Percentiles rank a stretch among this genome's conserved stretches.
These are phyloP conservation scores for Spermophilus dauricus DNA, from an alignment of 2,113 vertebrate genomes.

Conservation along the genomic window DNA sequence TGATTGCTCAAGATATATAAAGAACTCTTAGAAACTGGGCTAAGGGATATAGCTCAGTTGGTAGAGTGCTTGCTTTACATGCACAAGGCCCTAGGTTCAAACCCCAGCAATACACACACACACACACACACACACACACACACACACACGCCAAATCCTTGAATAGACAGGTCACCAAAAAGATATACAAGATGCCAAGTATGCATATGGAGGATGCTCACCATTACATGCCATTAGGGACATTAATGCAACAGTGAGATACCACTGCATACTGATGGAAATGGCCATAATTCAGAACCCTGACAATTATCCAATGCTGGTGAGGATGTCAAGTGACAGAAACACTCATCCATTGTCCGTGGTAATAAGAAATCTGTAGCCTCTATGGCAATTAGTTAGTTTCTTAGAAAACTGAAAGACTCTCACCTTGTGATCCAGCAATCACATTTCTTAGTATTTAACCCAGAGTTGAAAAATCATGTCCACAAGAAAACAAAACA, in stretches of 20 bases:
- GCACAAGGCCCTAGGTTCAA: no score
- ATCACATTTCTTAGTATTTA: background rate
- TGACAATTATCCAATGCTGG: background rate
- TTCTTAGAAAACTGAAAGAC: background rate
- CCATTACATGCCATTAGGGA: background rate
- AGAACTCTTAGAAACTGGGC: background rate
- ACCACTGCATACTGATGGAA: background rate
- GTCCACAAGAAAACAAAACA: background rate
- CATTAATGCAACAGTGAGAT: background rate
- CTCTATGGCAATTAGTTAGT: background rate
- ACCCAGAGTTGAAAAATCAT: background rate
- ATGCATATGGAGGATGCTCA: background rate
- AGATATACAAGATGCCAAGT: background rate
- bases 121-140: no score
- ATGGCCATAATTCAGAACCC: background rate
- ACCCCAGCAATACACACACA: no score
- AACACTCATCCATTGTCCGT: background rate
- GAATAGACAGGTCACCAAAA: constrained; percentile 27
- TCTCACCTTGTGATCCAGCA: background rate
- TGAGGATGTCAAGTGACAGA: background rate
- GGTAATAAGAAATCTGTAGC: background rate
- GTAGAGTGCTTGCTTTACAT: no score
- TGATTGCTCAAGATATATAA: background rate
- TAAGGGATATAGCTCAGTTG: no score
- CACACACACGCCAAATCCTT: background rate